phyloP scores from a whole-genome alignment of 2,113 vertebrate genomes.

The Diadophis punctatus region DNA sequence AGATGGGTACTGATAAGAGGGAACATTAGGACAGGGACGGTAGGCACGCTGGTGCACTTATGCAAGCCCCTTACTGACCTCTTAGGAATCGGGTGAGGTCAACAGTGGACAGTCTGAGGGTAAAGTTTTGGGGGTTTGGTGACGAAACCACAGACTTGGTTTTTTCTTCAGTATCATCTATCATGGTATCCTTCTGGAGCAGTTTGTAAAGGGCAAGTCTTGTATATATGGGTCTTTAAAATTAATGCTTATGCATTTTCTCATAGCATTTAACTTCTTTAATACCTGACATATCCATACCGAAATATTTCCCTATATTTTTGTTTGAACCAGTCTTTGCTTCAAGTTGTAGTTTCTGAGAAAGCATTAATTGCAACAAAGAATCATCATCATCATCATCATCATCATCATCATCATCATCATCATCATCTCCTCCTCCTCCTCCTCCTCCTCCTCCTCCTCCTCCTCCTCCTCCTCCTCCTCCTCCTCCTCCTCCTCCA shows the following conservation, averaged over 20 bases:
- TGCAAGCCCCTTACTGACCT: too few species aligned
- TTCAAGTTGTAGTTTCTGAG: not conserved
- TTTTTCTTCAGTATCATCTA: not conserved
- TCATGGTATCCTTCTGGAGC: not conserved
- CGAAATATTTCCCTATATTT: not conserved
- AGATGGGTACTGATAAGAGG: too few species aligned
- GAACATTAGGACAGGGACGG: too few species aligned
- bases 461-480: fast-evolving
- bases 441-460: too few species aligned
- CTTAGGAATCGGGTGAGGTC: too few species aligned
- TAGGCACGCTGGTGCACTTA: too few species aligned
- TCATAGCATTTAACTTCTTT: not conserved
- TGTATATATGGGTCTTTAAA: not conserved
- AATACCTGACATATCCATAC: not conserved
- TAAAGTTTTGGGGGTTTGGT: too few species aligned
- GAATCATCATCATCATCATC: too few species aligned
- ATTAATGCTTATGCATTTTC: not conserved
- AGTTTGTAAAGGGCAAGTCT: not conserved
- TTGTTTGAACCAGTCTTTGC: not conserved
- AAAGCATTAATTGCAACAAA: not conserved
- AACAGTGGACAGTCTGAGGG: too few species aligned
- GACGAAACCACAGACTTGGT: too few species aligned
- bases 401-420: too few species aligned
- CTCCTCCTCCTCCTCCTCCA: not conserved
- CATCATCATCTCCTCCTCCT: not conserved